Evolutionary conservation across 2,888 invertebrate genomes (phyloP).

Genomic region (Pherbina coryleti): DNA sequence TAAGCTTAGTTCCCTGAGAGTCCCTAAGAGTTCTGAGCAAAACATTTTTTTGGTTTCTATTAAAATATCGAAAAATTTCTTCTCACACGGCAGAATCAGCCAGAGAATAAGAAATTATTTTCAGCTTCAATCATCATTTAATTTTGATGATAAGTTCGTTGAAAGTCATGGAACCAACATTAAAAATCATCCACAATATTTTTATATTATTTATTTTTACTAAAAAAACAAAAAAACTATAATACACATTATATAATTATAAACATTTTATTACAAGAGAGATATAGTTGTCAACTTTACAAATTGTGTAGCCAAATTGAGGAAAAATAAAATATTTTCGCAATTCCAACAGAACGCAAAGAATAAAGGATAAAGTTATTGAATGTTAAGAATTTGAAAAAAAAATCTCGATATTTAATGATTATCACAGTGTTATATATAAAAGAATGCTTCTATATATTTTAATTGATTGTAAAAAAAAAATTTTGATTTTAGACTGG

Average conservation of each 20-base stretch:
- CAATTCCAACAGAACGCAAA: background rate
- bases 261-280: background rate
- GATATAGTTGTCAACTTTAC: background rate
- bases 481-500: background rate
- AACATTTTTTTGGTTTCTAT: too few relatives aligned
- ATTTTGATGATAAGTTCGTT: too few relatives aligned
- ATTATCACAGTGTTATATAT: slow-evolving; percentile 65
- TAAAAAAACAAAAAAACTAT: slow-evolving; percentile 32
- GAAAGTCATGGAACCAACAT: too few relatives aligned
- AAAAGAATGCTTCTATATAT: slow-evolving; percentile 36
- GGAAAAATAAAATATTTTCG: background rate
- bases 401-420: slow-evolving; percentile 48
- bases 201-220: slow-evolving; percentile 27
- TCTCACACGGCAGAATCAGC: too few relatives aligned
- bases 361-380: background rate
- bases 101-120: too few relatives aligned
- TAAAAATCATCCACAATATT: background rate
- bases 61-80: too few relatives aligned
- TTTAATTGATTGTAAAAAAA: background rate
- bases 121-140: too few relatives aligned
- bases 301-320: background rate
- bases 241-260: slow-evolving; percentile 30
- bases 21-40: too few relatives aligned
- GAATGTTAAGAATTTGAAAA: slow-evolving; percentile 23
- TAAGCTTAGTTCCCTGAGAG: too few relatives aligned